phyloP scores from a whole-genome alignment of 2,888 invertebrate genomes.

The Zaprionus bogoriensis region DNA sequence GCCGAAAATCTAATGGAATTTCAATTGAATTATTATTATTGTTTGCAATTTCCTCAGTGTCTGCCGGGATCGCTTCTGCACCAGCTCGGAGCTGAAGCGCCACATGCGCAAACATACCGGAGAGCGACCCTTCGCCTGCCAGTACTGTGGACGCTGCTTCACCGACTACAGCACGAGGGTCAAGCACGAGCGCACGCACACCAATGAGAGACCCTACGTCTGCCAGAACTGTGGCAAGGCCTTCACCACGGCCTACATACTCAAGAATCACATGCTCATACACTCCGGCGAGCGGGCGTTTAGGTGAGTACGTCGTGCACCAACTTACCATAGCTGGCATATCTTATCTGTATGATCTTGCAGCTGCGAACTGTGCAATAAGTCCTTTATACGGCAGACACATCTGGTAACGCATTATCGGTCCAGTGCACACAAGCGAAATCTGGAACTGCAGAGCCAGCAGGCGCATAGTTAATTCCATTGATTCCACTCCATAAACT shows the following conservation, averaged over 20 bases:
- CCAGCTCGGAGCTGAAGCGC: constrained; percentile 66
- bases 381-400: constrained; percentile 53
- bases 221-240: constrained; percentile 71
- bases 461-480: constrained; percentile 12
- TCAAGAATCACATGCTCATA: constrained; percentile 66
- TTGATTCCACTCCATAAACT: background rate
- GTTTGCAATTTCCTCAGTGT: constrained; percentile 31
- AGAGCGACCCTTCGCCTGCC: constrained; percentile 68
- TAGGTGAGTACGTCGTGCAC: constrained; percentile 27
- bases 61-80: constrained; percentile 61
- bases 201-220: constrained; percentile 72
- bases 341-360: background rate
- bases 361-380: constrained; percentile 57
- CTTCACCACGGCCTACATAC: constrained; percentile 67
- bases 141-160: constrained; percentile 61
- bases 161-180: constrained; percentile 67
- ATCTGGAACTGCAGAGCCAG: constrained; percentile 26
- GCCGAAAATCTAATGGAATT: background rate
- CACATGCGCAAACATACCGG: constrained; percentile 66
- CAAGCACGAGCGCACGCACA: constrained; percentile 71
- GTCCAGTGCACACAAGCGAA: constrained; percentile 55
- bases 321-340: no score
- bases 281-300: constrained; percentile 69
- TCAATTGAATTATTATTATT: background rate
- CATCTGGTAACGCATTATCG: constrained; percentile 54